Evolutionary conservation across 2,113 vertebrate genomes (phyloP).

Genomic region (Periophthalmodon schlosseri): DNA sequence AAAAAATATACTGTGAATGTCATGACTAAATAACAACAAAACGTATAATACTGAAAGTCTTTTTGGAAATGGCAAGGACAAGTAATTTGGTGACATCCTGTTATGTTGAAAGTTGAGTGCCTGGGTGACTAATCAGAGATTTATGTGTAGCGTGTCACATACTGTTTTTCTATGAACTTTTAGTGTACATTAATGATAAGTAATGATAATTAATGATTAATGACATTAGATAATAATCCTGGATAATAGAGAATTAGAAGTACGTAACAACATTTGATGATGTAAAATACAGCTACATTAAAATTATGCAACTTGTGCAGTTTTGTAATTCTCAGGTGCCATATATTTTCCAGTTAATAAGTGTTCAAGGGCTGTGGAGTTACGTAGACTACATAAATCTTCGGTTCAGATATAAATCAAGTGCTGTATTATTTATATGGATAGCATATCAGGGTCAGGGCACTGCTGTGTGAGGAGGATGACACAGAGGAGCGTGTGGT

Average conservation of each 20-base stretch:
- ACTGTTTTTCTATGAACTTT: too few species aligned
- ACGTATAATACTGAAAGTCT: slow-evolving; percentile 1
- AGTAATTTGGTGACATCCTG: too few species aligned
- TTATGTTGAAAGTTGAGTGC: not conserved
- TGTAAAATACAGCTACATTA: not conserved
- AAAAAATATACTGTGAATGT: too few species aligned
- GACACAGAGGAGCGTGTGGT: slow-evolving; percentile 39
- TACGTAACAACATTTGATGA: not conserved
- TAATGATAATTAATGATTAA: not conserved
- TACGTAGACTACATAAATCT: slow-evolving; percentile 28
- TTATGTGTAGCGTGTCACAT: too few species aligned
- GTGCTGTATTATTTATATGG: slow-evolving; percentile 31
- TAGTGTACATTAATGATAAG: too few species aligned
- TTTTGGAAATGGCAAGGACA: not conserved
- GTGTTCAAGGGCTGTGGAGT: slow-evolving; percentile 22
- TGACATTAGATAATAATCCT: not conserved
- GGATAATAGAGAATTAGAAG: not conserved
- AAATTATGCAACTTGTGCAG: not conserved
- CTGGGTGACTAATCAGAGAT: not conserved
- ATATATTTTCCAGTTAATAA: slow-evolving; percentile 9
- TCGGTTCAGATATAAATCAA: slow-evolving; percentile 39
- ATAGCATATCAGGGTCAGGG: slow-evolving; percentile 14
- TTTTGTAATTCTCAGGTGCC: slow-evolving; percentile 14
- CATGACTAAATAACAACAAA: slow-evolving; percentile 27
- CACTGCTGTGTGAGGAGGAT: slow-evolving; percentile 27